phyloP scores from a whole-genome alignment of 2,797 vertebrate genomes.

The Diceros bicornis region DNA sequence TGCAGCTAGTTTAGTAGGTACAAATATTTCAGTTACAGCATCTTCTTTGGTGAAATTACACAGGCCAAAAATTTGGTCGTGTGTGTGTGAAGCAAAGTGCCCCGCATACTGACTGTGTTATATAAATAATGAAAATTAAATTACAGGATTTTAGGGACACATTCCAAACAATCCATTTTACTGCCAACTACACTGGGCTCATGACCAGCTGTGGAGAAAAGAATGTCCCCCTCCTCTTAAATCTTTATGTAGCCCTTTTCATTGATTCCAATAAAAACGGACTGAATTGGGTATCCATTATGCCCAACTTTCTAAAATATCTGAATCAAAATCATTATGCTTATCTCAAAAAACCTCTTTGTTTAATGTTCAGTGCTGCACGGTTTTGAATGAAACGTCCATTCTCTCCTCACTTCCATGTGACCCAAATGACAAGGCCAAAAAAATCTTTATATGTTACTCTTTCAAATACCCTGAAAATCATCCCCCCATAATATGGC shows the following conservation, averaged over 20 bases:
- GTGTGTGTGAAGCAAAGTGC: constrained; percentile 61
- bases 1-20: not conserved
- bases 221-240: constrained; percentile 81
- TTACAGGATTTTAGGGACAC: constrained; percentile 85
- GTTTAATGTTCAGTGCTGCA: not conserved
- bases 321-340: constrained; percentile 5
- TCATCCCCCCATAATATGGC: not conserved
- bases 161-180: constrained; percentile 84
- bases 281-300: not conserved
- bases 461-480: not conserved
- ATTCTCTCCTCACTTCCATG: not conserved
- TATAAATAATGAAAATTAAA: constrained; percentile 88
- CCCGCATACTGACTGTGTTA: constrained; percentile 80
- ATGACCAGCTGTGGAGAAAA: constrained; percentile 84
- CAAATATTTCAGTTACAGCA: constrained; percentile 48
- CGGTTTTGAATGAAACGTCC: not conserved
- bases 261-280: constrained; percentile 71
- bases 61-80: constrained; percentile 81
- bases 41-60: constrained; percentile 64
- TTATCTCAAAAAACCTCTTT: not conserved
- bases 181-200: constrained; percentile 84
- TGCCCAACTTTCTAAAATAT: constrained; percentile 53
- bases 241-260: constrained; percentile 82
- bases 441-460: not conserved
- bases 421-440: not conserved